Evolutionary conservation across 2,113 vertebrate species (phyloP).

Genomic region (Felis chaus): DNA sequence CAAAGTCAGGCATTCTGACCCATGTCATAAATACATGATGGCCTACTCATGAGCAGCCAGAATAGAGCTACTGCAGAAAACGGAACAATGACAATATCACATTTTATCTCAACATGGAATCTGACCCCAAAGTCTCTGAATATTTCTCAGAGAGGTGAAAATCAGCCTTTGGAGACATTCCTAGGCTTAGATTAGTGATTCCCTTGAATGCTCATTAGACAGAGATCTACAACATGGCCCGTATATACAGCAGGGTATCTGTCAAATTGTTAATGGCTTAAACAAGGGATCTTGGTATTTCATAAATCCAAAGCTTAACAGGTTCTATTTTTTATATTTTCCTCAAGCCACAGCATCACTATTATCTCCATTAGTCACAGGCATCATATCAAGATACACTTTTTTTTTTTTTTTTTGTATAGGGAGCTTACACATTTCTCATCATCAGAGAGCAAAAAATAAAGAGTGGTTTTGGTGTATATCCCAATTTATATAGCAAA

Average conservation of each 20-base stretch:
- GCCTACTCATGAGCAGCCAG: not conserved
- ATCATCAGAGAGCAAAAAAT: not conserved
- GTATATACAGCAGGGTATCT: not conserved
- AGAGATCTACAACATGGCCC: not conserved
- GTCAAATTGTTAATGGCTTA: constrained; percentile 11
- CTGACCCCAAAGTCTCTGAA: not conserved
- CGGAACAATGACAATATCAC: fast-evolving
- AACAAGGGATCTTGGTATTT: not conserved
- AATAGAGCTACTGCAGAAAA: not conserved
- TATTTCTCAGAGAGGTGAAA: constrained; percentile 39
- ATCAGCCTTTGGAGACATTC: constrained; percentile 30
- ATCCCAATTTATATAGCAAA: not conserved
- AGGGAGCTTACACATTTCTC: not conserved
- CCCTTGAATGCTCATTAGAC: not conserved
- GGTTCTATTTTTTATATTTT: not conserved
- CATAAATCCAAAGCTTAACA: constrained; percentile 36
- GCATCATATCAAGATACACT: not conserved
- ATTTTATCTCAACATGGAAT: constrained; percentile 6
- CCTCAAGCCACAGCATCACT: not conserved
- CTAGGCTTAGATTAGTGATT: constrained; percentile 20
- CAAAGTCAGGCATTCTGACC: not conserved
- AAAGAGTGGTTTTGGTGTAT: not conserved
- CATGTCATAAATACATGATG: not conserved
- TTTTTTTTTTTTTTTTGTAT: not conserved
- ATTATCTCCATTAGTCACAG: not conserved